These are phyloP conservation scores for Exocentrus adspersus DNA, from an alignment of 2,888 invertebrate genomes.

Conservation along the genomic window DNA sequence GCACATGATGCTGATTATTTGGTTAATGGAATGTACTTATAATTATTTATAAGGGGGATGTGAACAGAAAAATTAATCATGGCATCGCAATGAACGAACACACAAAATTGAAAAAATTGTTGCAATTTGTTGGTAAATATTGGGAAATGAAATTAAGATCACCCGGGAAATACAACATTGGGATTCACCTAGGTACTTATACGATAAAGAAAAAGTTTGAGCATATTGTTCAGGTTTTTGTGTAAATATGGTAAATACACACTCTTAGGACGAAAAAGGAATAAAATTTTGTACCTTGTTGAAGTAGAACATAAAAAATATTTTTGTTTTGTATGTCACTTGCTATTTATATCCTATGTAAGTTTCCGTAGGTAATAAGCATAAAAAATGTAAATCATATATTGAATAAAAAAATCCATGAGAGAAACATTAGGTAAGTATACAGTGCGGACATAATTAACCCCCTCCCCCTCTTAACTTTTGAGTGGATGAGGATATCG, in stretches of 20 bases:
- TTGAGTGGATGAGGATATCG: no score
- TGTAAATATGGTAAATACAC: conserved; percentile 13
- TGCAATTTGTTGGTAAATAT: background rate
- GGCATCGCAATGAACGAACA: no score
- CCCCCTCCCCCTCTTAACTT: no score
- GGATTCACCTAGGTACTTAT: conserved; percentile 5
- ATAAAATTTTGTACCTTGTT: conserved; percentile 23
- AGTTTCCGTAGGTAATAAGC: no score
- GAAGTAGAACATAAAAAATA: conserved; percentile 6
- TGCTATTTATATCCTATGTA: no score
- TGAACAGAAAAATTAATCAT: no score
- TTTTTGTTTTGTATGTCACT: background rate
- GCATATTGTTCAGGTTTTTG: conserved; percentile 25
- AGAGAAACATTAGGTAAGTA: no score
- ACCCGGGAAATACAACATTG: background rate
- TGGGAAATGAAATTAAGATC: background rate
- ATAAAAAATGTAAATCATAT: no score
- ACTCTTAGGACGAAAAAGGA: conserved; percentile 12
- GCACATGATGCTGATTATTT: conserved; percentile 96
- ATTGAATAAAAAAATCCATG: no score
- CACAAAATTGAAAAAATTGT: background rate
- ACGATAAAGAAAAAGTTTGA: conserved; percentile 9
- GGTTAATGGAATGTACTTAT: conserved; percentile 98
- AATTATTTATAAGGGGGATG: conserved; percentile 53
- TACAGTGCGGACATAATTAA: no score